These are phyloP conservation scores for Paguma larvata DNA, from an alignment of 2,797 vertebrate genomes.

Conservation along the genomic window DNA sequence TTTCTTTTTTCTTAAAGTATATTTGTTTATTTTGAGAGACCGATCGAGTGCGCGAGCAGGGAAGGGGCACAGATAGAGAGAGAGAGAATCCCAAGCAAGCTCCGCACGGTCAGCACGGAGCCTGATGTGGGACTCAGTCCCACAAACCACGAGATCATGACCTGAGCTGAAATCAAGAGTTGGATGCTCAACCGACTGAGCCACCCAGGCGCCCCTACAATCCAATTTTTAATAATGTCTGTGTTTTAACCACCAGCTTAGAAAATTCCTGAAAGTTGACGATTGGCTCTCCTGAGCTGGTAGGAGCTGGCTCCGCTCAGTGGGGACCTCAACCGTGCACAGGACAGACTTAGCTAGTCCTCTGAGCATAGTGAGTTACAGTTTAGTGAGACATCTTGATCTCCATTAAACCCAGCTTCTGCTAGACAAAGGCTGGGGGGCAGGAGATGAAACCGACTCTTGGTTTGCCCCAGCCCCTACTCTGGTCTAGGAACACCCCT, in stretches of 20 bases:
- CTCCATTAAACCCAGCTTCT: background rate
- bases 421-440: background rate
- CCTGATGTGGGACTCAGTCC: too few species aligned
- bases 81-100: too few species aligned
- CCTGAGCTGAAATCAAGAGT: too few species aligned
- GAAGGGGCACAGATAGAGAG: too few species aligned
- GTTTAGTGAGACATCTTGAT: background rate
- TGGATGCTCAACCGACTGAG: too few species aligned
- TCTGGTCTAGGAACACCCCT: background rate
- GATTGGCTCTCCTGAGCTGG: background rate
- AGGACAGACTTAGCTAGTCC: background rate
- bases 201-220: too few species aligned
- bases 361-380: background rate
- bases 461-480: background rate
- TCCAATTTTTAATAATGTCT: background rate
- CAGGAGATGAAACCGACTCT: background rate
- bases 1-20: too few species aligned
- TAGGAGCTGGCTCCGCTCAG: background rate
- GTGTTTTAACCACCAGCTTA: background rate
- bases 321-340: rapidly evolving
- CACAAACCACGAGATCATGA: too few species aligned
- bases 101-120: too few species aligned
- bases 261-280: background rate
- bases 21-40: too few species aligned
- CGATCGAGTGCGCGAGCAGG: too few species aligned